These are phyloP conservation scores for Halictus ligatus DNA, from an alignment of 2,888 invertebrate genomes.

Conservation along the genomic window DNA sequence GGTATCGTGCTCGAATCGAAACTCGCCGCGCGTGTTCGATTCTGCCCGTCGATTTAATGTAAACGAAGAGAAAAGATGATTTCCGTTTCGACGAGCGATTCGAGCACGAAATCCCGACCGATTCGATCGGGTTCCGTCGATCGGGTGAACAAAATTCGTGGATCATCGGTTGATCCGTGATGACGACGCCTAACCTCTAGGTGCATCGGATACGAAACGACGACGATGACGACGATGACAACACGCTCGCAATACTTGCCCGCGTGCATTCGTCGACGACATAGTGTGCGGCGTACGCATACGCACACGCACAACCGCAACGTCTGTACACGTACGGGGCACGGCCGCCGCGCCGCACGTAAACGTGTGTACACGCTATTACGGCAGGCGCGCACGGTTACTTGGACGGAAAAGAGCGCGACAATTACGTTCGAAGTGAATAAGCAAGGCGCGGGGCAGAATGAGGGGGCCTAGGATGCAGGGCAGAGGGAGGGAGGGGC, in stretches of 20 bases:
- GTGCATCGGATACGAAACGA: slow-evolving; percentile 50
- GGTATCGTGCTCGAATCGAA: slow-evolving; percentile 44
- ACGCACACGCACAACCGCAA: background rate
- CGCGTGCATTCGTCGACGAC: slow-evolving; percentile 69
- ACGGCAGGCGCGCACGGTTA: slow-evolving; percentile 63
- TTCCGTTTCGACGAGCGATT: background rate
- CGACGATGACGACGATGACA: slow-evolving; percentile 63
- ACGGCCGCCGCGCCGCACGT: background rate
- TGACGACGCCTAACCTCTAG: slow-evolving; percentile 52
- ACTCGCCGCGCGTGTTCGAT: background rate
- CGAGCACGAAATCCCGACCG: background rate
- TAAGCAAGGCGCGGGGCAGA: slow-evolving; percentile 45
- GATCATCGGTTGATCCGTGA: slow-evolving; percentile 2
- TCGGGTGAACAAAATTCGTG: background rate
- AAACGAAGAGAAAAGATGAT: background rate
- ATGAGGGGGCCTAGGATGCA: background rate
- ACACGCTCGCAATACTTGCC: slow-evolving; percentile 61
- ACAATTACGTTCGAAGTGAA: slow-evolving; percentile 56
- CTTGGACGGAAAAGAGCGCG: slow-evolving; percentile 66
- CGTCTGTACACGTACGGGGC: background rate
- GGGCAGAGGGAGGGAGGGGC: background rate
- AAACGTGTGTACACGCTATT: slow-evolving; percentile 51
- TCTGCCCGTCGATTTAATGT: background rate
- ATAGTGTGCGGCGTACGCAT: slow-evolving; percentile 22
- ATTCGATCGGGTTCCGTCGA: background rate